These are phyloP conservation scores for Sphenopsis melanotis DNA, from an alignment of 2,797 vertebrate genomes.

Conservation along the genomic window DNA sequence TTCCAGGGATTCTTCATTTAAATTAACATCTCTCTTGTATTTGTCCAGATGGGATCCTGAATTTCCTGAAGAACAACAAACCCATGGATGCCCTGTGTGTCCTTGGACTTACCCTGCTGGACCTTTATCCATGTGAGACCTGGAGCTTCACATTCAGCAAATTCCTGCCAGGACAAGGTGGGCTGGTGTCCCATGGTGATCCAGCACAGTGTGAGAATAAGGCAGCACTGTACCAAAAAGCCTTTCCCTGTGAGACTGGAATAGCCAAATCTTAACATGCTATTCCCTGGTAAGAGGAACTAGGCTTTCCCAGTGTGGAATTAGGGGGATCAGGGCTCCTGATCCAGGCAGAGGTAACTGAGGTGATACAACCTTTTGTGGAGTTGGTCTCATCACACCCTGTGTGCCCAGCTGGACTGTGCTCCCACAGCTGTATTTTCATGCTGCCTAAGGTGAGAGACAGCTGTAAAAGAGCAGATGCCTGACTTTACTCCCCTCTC, in stretches of 20 bases:
- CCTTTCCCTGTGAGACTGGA: not conserved
- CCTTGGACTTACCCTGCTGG: slow-evolving; percentile 73
- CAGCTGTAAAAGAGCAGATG: not conserved
- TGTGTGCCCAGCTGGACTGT: not conserved
- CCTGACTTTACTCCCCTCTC: not conserved
- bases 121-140: slow-evolving; percentile 74
- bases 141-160: slow-evolving; percentile 77
- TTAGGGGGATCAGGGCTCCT: not conserved
- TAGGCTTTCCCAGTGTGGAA: not conserved
- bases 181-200: not conserved
- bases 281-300: not conserved
- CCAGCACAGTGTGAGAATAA: not conserved
- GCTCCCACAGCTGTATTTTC: not conserved
- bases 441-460: not conserved
- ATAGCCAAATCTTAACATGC: not conserved
- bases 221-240: not conserved
- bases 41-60: slow-evolving; percentile 71
- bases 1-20: not conserved
- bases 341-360: not conserved
- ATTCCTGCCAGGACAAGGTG: slow-evolving; percentile 74
- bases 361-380: not conserved
- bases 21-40: not conserved
- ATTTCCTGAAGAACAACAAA: slow-evolving; percentile 75
- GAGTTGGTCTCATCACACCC: not conserved
- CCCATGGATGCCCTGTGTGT: slow-evolving; percentile 75